Evolutionary conservation across 1,140 invertebrate species (phyloP).

Genomic region (Aphaenogaster rudis): DNA sequence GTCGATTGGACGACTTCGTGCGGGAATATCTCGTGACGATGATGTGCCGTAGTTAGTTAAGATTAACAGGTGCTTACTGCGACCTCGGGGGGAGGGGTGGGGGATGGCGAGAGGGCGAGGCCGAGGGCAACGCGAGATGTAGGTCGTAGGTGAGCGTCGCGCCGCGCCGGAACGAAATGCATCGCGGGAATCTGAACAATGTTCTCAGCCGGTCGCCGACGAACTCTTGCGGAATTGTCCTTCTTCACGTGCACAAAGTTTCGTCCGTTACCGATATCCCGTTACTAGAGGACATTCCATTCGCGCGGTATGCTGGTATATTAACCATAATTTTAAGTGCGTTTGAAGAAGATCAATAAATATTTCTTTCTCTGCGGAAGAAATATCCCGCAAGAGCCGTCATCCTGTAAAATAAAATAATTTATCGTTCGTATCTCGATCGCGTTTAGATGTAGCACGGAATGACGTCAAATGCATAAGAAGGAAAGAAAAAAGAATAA

Average conservation of each 20-base stretch:
- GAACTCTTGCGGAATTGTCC: background rate
- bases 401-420: background rate
- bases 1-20: constrained; percentile 17
- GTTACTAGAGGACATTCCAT: background rate
- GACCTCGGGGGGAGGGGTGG: too few relatives aligned
- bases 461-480: constrained; percentile 14
- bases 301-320: background rate
- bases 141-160: constrained; percentile 27
- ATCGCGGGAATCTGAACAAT: constrained; percentile 32
- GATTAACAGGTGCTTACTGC: constrained; percentile 19
- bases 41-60: constrained; percentile 5
- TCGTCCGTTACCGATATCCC: background rate
- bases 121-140: constrained; percentile 6
- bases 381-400: background rate
- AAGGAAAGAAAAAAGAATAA: constrained; percentile 1
- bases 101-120: background rate
- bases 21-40: background rate
- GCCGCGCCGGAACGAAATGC: background rate
- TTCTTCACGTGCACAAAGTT: constrained; percentile 1
- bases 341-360: background rate
- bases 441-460: too few relatives aligned
- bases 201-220: background rate
- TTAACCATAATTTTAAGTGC: background rate
- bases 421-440: background rate
- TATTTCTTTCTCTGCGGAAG: background rate